A percentile compares a stretch with the other conserved stretches of the same genome.
Evolutionary conservation across 2,888 invertebrate genomes (phyloP).

Genomic region (Melanostoma scalare): DNA sequence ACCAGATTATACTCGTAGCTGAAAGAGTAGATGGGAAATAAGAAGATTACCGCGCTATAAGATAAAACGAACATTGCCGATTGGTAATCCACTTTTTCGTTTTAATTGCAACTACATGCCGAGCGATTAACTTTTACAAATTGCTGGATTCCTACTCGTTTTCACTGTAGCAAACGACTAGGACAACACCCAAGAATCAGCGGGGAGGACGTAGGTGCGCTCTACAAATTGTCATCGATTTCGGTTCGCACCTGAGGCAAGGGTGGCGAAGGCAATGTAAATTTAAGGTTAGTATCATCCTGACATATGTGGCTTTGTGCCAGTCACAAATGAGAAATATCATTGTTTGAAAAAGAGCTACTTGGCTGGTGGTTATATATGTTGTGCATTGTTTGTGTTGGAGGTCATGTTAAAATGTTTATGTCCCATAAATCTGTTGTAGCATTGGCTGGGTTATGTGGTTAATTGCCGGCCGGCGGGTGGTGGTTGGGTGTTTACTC

Average conservation of each 20-base stretch:
- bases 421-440: slow-evolving; percentile 63
- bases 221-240: slow-evolving; percentile 63
- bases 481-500: too few species aligned
- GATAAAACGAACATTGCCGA: not conserved
- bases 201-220: not conserved
- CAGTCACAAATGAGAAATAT: slow-evolving; percentile 59
- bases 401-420: slow-evolving; percentile 68
- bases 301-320: slow-evolving; percentile 56
- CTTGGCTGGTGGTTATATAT: slow-evolving; percentile 39
- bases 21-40: slow-evolving; percentile 29
- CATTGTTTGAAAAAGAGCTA: slow-evolving; percentile 55
- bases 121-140: slow-evolving; percentile 62
- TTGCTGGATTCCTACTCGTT: slow-evolving; percentile 32
- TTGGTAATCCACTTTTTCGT: slow-evolving; percentile 11
- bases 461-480: not conserved
- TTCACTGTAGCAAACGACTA: not conserved
- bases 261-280: not conserved
- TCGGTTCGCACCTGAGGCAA: slow-evolving; percentile 48
- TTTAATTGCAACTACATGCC: slow-evolving; percentile 68
- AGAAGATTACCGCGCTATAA: slow-evolving; percentile 55
- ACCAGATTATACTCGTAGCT: too few species aligned
- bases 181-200: slow-evolving; percentile 3
- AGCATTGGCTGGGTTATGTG: slow-evolving; percentile 25
- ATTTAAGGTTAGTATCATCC: slow-evolving; percentile 16
- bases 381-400: slow-evolving; percentile 50